Percentiles rank a stretch among this genome's conserved stretches.
phyloP scores from a whole-genome alignment of 1,140 invertebrate species.

The Drosophila sucinea region DNA sequence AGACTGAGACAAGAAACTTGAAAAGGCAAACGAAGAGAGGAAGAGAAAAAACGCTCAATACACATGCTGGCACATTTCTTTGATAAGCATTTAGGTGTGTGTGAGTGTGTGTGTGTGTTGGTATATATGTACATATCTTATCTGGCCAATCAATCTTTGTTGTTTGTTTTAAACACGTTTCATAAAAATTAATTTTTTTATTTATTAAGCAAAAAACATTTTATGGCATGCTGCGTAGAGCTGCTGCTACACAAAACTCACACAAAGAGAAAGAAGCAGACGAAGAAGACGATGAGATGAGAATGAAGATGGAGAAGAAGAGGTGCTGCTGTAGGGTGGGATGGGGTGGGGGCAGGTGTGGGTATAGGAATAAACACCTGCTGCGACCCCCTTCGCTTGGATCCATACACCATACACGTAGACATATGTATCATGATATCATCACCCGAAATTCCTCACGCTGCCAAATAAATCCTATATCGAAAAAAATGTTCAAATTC shows the following conservation, averaged over 20 bases:
- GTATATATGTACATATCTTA: slow-evolving; percentile 71
- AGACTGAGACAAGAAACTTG: slow-evolving; percentile 73
- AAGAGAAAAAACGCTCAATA: slow-evolving; percentile 5
- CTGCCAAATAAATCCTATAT: slow-evolving; percentile 80
- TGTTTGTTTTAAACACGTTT: slow-evolving; percentile 81
- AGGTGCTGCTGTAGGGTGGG: not conserved
- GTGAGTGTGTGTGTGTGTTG: slow-evolving; percentile 24
- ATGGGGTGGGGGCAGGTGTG: not conserved
- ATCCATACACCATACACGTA: slow-evolving; percentile 46
- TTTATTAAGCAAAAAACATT: slow-evolving; percentile 77
- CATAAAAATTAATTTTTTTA: slow-evolving; percentile 82
- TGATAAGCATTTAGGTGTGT: slow-evolving; percentile 52
- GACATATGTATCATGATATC: slow-evolving; percentile 69
- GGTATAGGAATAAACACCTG: slow-evolving; percentile 54
- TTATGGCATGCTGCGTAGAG: slow-evolving; percentile 72
- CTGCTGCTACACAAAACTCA: slow-evolving; percentile 56
- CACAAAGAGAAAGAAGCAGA: slow-evolving; percentile 26
- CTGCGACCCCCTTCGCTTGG: slow-evolving; percentile 45
- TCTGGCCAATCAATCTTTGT: slow-evolving; percentile 80
- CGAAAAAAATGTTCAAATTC: slow-evolving; percentile 78
- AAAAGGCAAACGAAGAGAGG: slow-evolving; percentile 39
- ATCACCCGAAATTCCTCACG: slow-evolving; percentile 79
- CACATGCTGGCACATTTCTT: slow-evolving; percentile 67
- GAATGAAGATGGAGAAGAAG: not conserved
- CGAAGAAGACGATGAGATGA: slow-evolving; percentile 8